Conservation (phyloP, 2,797 vertebrate genomes). For the Mallotus villosus region DNA sequence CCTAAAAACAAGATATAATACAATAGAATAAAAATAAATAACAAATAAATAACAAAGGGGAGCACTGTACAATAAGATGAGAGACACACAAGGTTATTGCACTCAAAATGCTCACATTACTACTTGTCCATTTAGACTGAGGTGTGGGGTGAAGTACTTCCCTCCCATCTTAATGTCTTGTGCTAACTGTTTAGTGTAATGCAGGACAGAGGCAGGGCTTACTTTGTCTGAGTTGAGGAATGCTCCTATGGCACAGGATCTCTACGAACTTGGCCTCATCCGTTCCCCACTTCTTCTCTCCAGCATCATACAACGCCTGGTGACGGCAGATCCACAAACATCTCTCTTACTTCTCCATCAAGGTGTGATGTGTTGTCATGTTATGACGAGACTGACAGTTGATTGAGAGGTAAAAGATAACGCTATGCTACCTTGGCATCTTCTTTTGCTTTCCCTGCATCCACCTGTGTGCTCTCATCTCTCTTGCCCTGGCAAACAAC, state of each 20-base stretch:
- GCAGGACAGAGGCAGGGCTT: not conserved
- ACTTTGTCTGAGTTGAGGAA: slow-evolving; percentile 76
- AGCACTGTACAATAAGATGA: too few relatives aligned
- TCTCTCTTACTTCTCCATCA: not conserved
- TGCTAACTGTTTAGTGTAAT: too few relatives aligned
- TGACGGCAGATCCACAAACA: not conserved
- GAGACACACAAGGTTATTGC: too few relatives aligned
- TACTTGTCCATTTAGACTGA: too few relatives aligned
- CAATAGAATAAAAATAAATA: too few relatives aligned
- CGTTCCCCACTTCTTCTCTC: slow-evolving; percentile 76
- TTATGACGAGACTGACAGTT: not conserved
- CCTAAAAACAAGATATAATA: too few relatives aligned
- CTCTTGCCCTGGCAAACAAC: slow-evolving; percentile 58
- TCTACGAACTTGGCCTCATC: slow-evolving; percentile 78
- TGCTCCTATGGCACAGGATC: slow-evolving; percentile 75
- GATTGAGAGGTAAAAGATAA: not conserved
- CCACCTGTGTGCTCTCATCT: slow-evolving; percentile 63
- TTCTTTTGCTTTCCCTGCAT: slow-evolving; percentile 62
- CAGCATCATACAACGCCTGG: slow-evolving; percentile 75
- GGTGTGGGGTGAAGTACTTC: too few relatives aligned
- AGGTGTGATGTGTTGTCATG: not conserved
- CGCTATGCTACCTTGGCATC: slow-evolving; percentile 69
- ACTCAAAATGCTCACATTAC: too few relatives aligned
- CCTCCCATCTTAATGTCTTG: too few relatives aligned
- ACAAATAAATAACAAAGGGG: too few relatives aligned